Conservation (phyloP, 2,888 invertebrate species). For the Mythimna pallens region DNA sequence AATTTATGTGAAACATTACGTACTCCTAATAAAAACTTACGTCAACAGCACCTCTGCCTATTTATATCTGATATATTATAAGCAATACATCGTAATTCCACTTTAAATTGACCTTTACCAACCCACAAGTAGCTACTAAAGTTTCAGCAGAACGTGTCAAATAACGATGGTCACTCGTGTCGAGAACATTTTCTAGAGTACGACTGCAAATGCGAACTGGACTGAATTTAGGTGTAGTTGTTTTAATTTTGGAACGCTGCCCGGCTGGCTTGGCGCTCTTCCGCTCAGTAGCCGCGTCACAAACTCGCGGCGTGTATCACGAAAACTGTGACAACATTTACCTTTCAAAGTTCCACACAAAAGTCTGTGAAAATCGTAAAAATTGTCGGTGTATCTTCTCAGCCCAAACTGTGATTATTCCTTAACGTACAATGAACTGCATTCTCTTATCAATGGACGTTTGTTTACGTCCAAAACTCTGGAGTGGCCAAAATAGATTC, state of each 20-base stretch:
- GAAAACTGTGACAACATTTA: conserved; percentile 71
- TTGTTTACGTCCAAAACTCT: conserved; percentile 79
- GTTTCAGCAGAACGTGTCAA: conserved; percentile 59
- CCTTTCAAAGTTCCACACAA: conserved; percentile 51
- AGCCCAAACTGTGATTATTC: conserved; percentile 56
- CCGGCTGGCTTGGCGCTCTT: conserved; percentile 82
- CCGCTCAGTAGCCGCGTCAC: conserved; percentile 78
- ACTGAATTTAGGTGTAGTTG: conserved; percentile 83
- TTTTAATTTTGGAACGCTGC: conserved; percentile 88
- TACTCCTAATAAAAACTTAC: conserved; percentile 18
- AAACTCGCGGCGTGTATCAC: conserved; percentile 76
- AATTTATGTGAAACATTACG: conserved; percentile 24
- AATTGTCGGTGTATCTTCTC: conserved; percentile 12
- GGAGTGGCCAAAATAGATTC: conserved; percentile 86
- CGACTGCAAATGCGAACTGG: conserved; percentile 73
- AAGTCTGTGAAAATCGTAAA: conserved; percentile 57
- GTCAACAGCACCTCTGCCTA: conserved; percentile 29
- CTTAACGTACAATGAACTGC: conserved; percentile 73
- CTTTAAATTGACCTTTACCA: conserved; percentile 47
- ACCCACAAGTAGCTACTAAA: conserved; percentile 25
- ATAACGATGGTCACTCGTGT: conserved; percentile 67
- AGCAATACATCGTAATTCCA: conserved; percentile 30
- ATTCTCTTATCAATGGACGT: conserved; percentile 65
- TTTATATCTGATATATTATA: conserved; percentile 45
- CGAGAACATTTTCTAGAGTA: conserved; percentile 71